Evolutionary conservation across 2,888 invertebrate genomes (phyloP), one percentile per base, ranked within the genome.

Genomic region (Escarpia spicata): DNA sequence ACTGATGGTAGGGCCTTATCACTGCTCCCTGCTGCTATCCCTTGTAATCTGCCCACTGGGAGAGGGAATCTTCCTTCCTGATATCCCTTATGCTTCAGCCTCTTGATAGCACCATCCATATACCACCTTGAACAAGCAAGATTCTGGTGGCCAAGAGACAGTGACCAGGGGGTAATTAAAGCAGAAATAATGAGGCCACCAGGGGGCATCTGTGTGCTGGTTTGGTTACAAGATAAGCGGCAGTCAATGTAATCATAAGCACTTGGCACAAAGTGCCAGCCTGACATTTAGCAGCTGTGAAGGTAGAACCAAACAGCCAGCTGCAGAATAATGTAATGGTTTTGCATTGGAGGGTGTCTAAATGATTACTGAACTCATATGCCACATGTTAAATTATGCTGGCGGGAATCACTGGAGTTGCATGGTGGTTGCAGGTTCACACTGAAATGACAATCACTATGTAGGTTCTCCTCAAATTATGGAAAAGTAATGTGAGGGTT

Each of bases 111-210:
- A 26, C 19, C 75, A 75, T 75, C 75, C 75, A 75, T 75, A 75
- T 75, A 75, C 75, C 75, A 75, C 75, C 75, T 26, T 75, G n/a
- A 75, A 75, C n/a, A n/a, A 75, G 75, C 75, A 75, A 75, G 75
- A 75, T 75, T 75, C 75, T 26, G 2, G 26, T 75, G 26, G 75
- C 75, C 75, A 75, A 19, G n/a, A 75, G 3, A 15, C 75, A 26
- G 2, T 6, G 75, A n/a, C 75, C 75, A 75, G 75, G 75, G 75
- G 75, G 75, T 75, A 75, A 75, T 75, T 75, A 75, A 75, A 19
- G 19, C 26, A 26, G 75, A 75, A 75, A 75, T 75, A 75, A 75
- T 75, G 75, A 75, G 19, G 75, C 75, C 75, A 75, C 19, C 75
- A 75, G 19, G 75, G 52, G 75, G 75, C 75, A 75, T 75, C 19